Percentiles rank a stretch among this genome's conserved stretches.
Conservation (phyloP, 2,113 vertebrate species). For the Notechis scutatus region DNA sequence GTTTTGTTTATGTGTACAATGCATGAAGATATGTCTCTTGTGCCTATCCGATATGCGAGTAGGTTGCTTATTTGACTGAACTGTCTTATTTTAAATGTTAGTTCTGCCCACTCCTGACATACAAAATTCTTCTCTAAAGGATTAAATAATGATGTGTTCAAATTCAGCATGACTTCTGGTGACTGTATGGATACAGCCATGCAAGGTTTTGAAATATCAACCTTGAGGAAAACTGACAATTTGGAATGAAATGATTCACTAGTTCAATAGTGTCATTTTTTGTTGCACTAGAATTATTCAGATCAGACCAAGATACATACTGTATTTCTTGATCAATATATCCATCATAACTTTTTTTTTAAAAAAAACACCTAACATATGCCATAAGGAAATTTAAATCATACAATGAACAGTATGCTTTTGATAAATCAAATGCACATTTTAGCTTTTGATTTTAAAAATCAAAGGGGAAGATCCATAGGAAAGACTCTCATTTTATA, state of each 20-base stretch:
- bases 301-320: neutral
- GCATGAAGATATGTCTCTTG: neutral
- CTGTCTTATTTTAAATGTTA: neutral
- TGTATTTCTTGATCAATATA: neutral
- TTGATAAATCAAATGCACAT: neutral
- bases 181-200: neutral
- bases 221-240: neutral
- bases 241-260: neutral
- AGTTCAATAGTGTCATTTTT: neutral
- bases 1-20: neutral
- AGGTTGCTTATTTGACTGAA: neutral
- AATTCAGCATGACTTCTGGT: neutral
- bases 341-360: neutral
- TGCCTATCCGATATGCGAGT: neutral
- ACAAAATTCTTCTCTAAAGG: neutral
- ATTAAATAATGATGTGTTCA: neutral
- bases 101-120: neutral
- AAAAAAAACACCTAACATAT: neutral
- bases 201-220: neutral
- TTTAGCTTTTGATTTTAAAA: neutral
- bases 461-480: neutral
- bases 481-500: neutral
- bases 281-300: neutral
- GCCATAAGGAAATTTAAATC: neutral
- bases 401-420: neutral